These are phyloP conservation scores for Gallinago media DNA, from an alignment of 2,113 vertebrate genomes.

Conservation along the genomic window DNA sequence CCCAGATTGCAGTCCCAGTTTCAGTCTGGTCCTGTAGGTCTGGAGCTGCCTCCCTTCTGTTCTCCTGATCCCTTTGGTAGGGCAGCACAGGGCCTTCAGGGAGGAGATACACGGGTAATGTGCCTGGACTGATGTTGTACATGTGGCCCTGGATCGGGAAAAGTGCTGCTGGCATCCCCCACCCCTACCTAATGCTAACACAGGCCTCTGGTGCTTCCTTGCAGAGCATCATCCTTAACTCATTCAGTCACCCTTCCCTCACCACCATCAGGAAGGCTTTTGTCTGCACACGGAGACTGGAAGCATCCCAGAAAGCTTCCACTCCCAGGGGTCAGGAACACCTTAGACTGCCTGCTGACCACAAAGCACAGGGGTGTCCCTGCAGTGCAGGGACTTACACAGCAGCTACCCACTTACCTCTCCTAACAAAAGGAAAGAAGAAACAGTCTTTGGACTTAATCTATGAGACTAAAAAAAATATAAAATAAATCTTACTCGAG, in stretches of 20 bases:
- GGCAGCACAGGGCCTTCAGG: background rate
- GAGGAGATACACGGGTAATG: rapidly evolving
- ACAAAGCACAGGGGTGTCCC: background rate
- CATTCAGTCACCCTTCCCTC: background rate
- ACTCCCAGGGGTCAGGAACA: background rate
- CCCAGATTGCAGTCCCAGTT: background rate
- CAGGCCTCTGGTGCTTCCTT: background rate
- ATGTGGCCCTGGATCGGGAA: background rate
- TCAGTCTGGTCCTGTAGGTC: background rate
- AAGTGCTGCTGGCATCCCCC: background rate
- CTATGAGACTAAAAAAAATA: background rate
- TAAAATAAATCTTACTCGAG: background rate
- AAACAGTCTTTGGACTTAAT: background rate
- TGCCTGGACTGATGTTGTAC: background rate
- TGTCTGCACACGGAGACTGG: background rate
- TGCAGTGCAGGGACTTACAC: background rate
- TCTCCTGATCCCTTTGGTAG: background rate
- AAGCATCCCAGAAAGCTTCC: background rate
- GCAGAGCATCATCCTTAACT: background rate
- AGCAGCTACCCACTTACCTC: background rate
- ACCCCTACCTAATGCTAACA: background rate
- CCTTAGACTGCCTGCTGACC: background rate
- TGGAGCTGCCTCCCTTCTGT: background rate
- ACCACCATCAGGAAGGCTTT: background rate
- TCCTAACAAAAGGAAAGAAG: background rate